Base-by-base conservation (phyloP, 2,888 invertebrate species). In the Criorhina ranunculi region DNA sequence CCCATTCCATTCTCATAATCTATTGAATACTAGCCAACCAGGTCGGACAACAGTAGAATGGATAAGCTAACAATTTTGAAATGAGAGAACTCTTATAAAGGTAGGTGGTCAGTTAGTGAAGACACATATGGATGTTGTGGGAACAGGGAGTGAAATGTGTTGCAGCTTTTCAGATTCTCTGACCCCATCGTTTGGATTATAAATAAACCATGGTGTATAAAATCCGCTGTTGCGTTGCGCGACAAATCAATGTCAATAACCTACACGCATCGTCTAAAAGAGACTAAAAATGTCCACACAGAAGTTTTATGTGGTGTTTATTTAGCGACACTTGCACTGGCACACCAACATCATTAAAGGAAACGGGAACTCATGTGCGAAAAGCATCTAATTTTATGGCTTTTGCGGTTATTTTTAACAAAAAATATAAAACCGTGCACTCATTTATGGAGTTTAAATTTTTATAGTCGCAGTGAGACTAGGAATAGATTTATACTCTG, bases 201-300 rank as follows among this genome's bases (percentile, higher is more conserved):
- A 33, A 46, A 29, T 24, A n/a, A 44, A 46, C 19, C 31, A n/a
- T 53, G 29, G 7, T 29, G n/a, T 29, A 17, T 7, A 8, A 24
- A 44, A 35, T 44, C 33, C 24, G 24, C 31, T 40, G 19, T 42
- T 31, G 40, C 8, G 44, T 5, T 9, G 17, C 12, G 5, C 12
- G 5, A 33, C 12, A 62, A 17, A 60, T 69, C 75, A 69, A 81
- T 81, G 69, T 62, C 60, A 69, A 77, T 77, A 77, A 59, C 77
- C 77, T 69, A 29, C 31, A 42, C 31, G 67, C 67, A 19, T 46
- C 17, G 66, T 42, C 24, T 31, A 19, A n/a, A n/a, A 72, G n/a
- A 62, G n/a, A 12, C 19, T 17, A 24, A 57, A 69, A 44, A 44
- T 44, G 49, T 51, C 42, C n/a, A 15, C 5, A 40, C 9, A 24